Conservation (phyloP, 1,140 invertebrate species). For the Drosophila baimaii region DNA sequence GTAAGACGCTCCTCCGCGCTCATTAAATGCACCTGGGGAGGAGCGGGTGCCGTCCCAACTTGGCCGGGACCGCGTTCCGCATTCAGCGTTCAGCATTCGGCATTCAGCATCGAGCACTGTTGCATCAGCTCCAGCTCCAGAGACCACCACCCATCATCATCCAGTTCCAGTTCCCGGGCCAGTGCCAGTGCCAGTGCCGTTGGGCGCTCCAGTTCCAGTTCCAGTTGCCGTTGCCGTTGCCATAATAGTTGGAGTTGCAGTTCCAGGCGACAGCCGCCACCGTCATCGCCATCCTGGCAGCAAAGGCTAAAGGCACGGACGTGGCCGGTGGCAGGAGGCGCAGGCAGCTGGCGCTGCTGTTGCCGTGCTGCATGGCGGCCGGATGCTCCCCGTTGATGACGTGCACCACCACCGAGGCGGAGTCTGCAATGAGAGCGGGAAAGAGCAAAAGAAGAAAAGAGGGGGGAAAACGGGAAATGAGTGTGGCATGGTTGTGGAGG, state of each 20-base stretch:
- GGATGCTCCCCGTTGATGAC: slow-evolving; percentile 89
- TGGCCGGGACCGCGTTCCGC: slow-evolving; percentile 61
- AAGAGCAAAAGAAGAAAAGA: not conserved
- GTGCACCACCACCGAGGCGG: slow-evolving; percentile 88
- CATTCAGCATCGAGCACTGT: slow-evolving; percentile 7
- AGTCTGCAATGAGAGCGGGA: slow-evolving; percentile 84
- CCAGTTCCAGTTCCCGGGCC: slow-evolving; percentile 31
- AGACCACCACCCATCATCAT: slow-evolving; percentile 15
- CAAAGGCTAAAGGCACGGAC: slow-evolving; percentile 71
- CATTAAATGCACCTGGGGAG: slow-evolving; percentile 72
- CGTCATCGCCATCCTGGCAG: slow-evolving; percentile 57
- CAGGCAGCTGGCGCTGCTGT: slow-evolving; percentile 84
- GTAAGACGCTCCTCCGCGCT: slow-evolving; percentile 51
- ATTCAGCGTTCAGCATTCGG: not conserved
- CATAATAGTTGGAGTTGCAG: slow-evolving; percentile 50
- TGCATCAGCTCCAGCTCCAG: slow-evolving; percentile 65
- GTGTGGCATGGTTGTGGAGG: slow-evolving; percentile 10
- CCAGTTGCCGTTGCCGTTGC: slow-evolving; percentile 39
- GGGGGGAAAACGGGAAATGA: slow-evolving; percentile 34
- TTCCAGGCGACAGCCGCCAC: slow-evolving; percentile 69
- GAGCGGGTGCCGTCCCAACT: slow-evolving; percentile 64
- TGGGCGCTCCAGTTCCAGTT: slow-evolving; percentile 49
- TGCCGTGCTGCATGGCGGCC: slow-evolving; percentile 89
- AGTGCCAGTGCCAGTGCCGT: slow-evolving; percentile 21
- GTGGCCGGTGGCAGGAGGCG: slow-evolving; percentile 43